These are phyloP conservation scores for Perca schrenkii DNA, from an alignment of 2,113 vertebrate genomes.

Conservation along the genomic window DNA sequence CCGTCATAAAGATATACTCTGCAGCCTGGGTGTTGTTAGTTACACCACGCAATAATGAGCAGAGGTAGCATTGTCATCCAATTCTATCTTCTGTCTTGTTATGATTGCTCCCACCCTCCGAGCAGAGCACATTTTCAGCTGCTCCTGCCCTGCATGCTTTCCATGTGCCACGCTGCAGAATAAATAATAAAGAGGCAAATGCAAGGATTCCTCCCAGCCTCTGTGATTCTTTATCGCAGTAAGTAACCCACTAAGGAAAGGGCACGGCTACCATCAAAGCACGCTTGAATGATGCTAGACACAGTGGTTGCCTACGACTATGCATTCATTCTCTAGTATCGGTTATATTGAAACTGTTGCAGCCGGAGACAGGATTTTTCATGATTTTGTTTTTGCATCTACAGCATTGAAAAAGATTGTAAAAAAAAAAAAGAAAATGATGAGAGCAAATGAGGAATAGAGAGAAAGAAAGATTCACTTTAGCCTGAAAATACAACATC, in stretches of 20 bases:
- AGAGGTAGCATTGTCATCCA: slow-evolving; percentile 20
- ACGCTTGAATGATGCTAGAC: slow-evolving; percentile 34
- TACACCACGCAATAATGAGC: slow-evolving; percentile 18
- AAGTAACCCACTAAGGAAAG: slow-evolving; percentile 51
- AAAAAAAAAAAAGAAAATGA: neutral
- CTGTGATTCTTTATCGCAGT: slow-evolving; percentile 54
- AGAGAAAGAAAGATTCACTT: slow-evolving; percentile 22
- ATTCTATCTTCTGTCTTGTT: slow-evolving; percentile 27
- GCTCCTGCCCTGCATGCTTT: slow-evolving; percentile 37
- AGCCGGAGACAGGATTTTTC: neutral
- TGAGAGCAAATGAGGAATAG: neutral
- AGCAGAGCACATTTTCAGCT: slow-evolving; percentile 20
- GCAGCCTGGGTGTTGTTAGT: neutral
- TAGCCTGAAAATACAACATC: slow-evolving; percentile 20
- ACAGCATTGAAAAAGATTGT: neutral
- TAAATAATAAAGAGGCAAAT: slow-evolving; percentile 64
- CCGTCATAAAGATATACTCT: slow-evolving; percentile 26
- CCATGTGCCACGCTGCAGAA: slow-evolving; percentile 37
- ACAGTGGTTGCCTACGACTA: slow-evolving; percentile 18
- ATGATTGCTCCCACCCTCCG: slow-evolving; percentile 33
- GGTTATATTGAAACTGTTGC: slow-evolving; percentile 19
- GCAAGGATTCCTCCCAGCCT: slow-evolving; percentile 44
- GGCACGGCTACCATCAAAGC: slow-evolving; percentile 49
- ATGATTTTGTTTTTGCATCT: slow-evolving; percentile 13
- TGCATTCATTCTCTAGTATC: neutral